Base-by-base conservation (phyloP, 2,888 invertebrate species). In the Agrilus cyanescens region DNA sequence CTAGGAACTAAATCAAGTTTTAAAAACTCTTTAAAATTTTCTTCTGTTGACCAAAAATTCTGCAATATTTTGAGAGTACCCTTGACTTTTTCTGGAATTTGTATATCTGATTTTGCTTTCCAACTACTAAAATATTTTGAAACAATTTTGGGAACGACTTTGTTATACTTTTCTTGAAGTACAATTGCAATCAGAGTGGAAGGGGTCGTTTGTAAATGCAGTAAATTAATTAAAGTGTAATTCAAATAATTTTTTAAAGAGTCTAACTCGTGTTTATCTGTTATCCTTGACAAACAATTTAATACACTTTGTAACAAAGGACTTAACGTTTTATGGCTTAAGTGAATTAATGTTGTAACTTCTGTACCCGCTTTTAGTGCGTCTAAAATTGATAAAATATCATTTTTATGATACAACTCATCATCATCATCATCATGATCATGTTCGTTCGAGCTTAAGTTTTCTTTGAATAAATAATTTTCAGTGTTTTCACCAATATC, bases 121-220 rank as follows among this genome's bases (percentile, higher is more conserved):
- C 78, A 79, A 50, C 65, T 67, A 0, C 62, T 61, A 2, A 77
- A 60, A 53, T 79, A 78, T 43, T 65, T 67, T 30, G 56, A 35
- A 37, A 53, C 38, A 16, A 69, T 59, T 6, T 68, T 63, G 38
- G 73, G 54, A 15, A 58, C 41, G 29, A 54, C 63, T 5, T 69
- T 44, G 49, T 74, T 65, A 34, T 68, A 68, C 52, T 70, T 69
- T n/a, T 68, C 63, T 35, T 45, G 13, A 8, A 36, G 32, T 20
- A 73, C 65, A 37, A 77, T 57, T 29, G 68, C 57, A 49, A 70
- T 67, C 3, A 78, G 70, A 41, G 71, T 53, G 38, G 69, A 67
- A 1, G 73, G 70, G 2, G 69, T 67, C 47, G 72, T 73, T 63
- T 79, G 80, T 42, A 66, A 68, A 56, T 81, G 79, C 18, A 80